Percentiles rank a stretch among this genome's conserved stretches.
These are phyloP conservation scores for Pimephales promelas DNA, from an alignment of 2,113 vertebrate species.

Conservation along the genomic window DNA sequence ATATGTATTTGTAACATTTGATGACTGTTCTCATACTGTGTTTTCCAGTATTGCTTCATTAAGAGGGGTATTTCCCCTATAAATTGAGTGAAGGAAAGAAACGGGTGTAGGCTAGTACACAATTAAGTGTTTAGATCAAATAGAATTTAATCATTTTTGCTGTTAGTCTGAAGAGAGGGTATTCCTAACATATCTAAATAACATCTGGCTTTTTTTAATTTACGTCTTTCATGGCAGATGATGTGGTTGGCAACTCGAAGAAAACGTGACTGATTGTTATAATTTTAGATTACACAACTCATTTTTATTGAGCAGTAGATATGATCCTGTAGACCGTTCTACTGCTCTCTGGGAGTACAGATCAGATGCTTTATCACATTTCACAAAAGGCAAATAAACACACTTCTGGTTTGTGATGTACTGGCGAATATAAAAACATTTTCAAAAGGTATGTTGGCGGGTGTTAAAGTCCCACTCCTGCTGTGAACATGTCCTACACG, in stretches of 20 bases:
- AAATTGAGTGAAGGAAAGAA: background rate
- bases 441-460: background rate
- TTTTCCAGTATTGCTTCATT: constrained; percentile 9
- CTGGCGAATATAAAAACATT: background rate
- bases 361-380: background rate
- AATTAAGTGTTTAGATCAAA: background rate
- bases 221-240: background rate
- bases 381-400: background rate
- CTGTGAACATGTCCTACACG: constrained; percentile 11
- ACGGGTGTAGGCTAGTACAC: background rate
- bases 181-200: background rate
- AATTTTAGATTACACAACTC: background rate
- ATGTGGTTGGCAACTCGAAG: background rate
- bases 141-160: background rate
- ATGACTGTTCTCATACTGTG: background rate
- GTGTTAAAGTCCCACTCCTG: constrained; percentile 7
- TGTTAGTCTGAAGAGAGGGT: background rate
- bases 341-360: background rate
- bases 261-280: background rate
- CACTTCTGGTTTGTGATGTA: background rate
- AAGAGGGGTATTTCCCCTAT: background rate
- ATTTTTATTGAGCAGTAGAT: background rate
- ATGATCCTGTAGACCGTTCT: background rate
- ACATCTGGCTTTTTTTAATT: constrained; percentile 1
- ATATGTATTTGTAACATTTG: background rate